Evolutionary conservation across 23 tunicate species (phyloP), one percentile per base, ranked within the genome.

Genomic region (Ciona savignyi): DNA sequence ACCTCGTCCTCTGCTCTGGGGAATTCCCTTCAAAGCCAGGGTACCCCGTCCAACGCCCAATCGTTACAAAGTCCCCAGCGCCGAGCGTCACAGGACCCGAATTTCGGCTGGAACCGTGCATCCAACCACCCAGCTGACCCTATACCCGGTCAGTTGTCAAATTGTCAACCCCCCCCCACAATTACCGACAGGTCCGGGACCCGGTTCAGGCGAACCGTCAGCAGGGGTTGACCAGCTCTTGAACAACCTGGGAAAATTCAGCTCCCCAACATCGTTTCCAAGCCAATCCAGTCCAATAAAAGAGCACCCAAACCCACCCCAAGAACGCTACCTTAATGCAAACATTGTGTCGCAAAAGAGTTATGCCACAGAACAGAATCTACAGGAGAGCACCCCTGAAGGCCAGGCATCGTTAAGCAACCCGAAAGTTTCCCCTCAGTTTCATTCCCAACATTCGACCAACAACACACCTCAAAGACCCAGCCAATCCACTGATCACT

Each of bases 201-300:
- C 34, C 4, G 74, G 42, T 6, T 9, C 9, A 6, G 9, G 56
- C 56, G 56, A 42, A 15, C 56, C 56, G 9, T 42, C 56, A 6
- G 56, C 56, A 42, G 56, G 56, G 9, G 56, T 42, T 42, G 84
- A 71, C 28, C 84, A 74, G 49, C 32, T 85, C 32, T 71, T 78
- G 26, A 78, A 81, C 32, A 85, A 85, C 33, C 66, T 85, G 35
- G 71, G 78, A 19, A 66, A 62, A 31, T 85, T 78, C 42, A 85
- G 78, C 77, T 64, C 81, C 15, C 74, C 74, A 22, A 62, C 82
- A 4, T 72, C 90, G 34, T 85, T 85, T 32, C 84, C 71, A 23
- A 32, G 63, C 6, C 69, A 74, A 48, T 27, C 60, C 64, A 72
- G 76, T 72, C 76, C 76, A 21, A 22, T 72, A 2, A 72, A 72